Percentiles rank a stretch among this genome's conserved stretches.
phyloP scores from a whole-genome alignment of 2,888 invertebrate species.

The Idaea biselata region DNA sequence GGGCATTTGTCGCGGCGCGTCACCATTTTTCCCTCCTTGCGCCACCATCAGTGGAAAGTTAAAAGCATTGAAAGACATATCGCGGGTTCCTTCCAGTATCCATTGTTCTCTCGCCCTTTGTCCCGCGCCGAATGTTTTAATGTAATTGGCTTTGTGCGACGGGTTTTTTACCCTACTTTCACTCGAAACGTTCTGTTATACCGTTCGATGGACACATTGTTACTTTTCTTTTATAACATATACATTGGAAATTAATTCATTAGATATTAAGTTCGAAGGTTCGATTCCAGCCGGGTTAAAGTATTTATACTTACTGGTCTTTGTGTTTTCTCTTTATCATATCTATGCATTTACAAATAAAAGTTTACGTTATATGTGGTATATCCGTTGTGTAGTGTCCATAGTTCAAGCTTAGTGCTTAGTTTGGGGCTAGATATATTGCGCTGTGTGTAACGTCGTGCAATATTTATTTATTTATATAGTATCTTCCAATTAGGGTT shows the following conservation, averaged over 20 bases:
- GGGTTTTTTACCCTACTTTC: conserved; percentile 56
- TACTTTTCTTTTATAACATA: conserved; percentile 3
- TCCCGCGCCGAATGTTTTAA: conserved; percentile 77
- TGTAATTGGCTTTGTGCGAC: conserved; percentile 79
- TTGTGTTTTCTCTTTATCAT: too few species aligned
- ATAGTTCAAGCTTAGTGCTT: too few species aligned
- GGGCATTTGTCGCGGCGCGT: conserved; percentile 76
- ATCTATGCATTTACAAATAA: too few species aligned
- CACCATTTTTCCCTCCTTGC: conserved; percentile 71
- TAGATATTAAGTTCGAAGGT: too few species aligned
- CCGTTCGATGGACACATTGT: conserved; percentile 29
- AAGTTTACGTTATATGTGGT: too few species aligned
- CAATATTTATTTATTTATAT: too few species aligned
- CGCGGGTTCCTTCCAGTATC: conserved; percentile 70
- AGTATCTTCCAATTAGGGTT: too few species aligned
- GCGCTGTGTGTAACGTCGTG: too few species aligned
- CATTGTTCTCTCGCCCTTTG: conserved; percentile 78
- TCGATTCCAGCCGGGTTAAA: too few species aligned
- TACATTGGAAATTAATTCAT: neutral
- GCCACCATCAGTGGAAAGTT: conserved; percentile 78
- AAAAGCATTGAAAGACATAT: conserved; percentile 81
- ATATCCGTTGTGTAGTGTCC: too few species aligned
- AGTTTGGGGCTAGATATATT: too few species aligned
- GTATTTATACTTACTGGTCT: conserved; percentile 2
- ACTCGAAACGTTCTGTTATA: conserved; percentile 41